phyloP scores from a whole-genome alignment of 2,888 invertebrate genomes.

The Carterocephalus palaemon region DNA sequence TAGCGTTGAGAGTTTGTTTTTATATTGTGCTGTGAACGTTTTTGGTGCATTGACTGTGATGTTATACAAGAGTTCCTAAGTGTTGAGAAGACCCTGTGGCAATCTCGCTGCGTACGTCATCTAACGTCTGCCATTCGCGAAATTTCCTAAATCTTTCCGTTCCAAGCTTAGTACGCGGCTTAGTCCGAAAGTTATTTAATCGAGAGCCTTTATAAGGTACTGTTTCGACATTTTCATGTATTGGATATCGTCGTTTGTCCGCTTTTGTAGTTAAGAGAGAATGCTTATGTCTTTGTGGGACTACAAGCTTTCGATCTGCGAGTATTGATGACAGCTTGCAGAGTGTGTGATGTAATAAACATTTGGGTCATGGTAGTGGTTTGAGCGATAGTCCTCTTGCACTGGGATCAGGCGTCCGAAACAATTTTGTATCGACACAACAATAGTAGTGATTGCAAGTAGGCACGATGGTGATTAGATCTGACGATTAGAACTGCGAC shows the following conservation, averaged over 20 bases:
- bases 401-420: no score
- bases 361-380: conserved; percentile 6
- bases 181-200: conserved; percentile 34
- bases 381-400: background rate
- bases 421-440: no score
- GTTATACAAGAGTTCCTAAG: conserved; percentile 27
- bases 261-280: conserved; percentile 64
- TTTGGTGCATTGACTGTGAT: conserved; percentile 38
- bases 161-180: conserved; percentile 60
- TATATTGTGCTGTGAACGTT: conserved; percentile 36
- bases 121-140: conserved; percentile 38
- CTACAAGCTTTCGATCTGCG: conserved; percentile 49
- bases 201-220: conserved; percentile 53
- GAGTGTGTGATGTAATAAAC: conserved; percentile 26
- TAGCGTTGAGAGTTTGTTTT: conserved; percentile 59
- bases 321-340: conserved; percentile 31
- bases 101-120: conserved; percentile 8
- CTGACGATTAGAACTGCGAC: background rate
- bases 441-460: background rate
- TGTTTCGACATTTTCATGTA: conserved; percentile 62
- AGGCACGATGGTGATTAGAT: conserved; percentile 3
- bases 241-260: conserved; percentile 68
- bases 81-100: conserved; percentile 20
- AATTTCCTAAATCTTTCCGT: conserved; percentile 21
- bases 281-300: conserved; percentile 62